Percentiles rank a stretch among this genome's conserved stretches.
These are phyloP conservation scores for Caenorhabditis japonica DNA, from an alignment of 2,888 invertebrate genomes.

Conservation along the genomic window DNA sequence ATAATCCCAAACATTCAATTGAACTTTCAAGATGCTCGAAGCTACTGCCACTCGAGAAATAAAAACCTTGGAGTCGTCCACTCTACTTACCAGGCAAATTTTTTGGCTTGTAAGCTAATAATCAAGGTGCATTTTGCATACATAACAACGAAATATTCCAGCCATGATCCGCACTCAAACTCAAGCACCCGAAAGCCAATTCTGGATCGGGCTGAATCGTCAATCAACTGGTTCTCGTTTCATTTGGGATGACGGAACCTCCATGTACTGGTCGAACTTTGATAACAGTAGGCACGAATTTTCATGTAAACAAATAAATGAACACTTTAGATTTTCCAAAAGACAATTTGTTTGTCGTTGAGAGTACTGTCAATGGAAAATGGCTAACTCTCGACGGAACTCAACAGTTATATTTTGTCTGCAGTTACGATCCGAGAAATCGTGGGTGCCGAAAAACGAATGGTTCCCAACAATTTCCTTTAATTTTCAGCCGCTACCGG, in stretches of 20 bases:
- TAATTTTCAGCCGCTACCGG: too few species aligned
- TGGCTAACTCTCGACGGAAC: conserved; percentile 23
- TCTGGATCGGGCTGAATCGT: conserved; percentile 44
- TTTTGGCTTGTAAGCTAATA: conserved; percentile 26
- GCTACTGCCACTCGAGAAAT: background rate
- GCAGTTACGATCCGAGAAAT: conserved; percentile 28
- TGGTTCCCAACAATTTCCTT: too few species aligned
- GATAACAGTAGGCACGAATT: conserved; percentile 1
- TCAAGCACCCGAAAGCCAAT: conserved; percentile 9
- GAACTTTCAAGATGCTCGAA: conserved; percentile 2
- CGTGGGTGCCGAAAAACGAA: too few species aligned
- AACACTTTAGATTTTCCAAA: conserved; percentile 12
- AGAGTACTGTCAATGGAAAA: conserved; percentile 29
- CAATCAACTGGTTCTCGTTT: conserved; percentile 13
- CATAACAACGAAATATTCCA: background rate
- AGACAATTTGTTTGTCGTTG: conserved; percentile 12
- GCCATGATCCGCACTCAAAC: conserved; percentile 19
- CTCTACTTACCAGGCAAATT: conserved; percentile 18
- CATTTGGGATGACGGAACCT: conserved; percentile 41
- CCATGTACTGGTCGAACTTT: conserved; percentile 34
- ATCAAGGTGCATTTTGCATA: background rate
- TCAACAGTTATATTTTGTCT: conserved; percentile 4
- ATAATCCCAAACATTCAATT: background rate
- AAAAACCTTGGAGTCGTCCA: conserved; percentile 17
- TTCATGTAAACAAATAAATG: background rate